Percentiles rank a stretch among this genome's conserved stretches.
Evolutionary conservation across 2,113 vertebrate genomes (phyloP).

Genomic region (Rhombomys opimus): DNA sequence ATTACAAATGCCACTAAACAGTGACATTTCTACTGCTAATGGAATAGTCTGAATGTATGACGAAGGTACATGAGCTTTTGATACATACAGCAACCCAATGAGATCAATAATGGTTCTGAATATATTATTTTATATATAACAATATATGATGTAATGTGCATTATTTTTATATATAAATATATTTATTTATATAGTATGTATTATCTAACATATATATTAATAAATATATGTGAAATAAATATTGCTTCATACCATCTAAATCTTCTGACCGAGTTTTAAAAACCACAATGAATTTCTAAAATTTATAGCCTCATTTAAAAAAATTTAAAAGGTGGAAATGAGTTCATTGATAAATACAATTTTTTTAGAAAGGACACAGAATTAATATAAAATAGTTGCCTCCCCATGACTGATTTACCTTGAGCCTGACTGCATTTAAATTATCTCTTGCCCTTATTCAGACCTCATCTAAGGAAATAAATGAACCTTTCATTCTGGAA

Average conservation of each 20-base stretch:
- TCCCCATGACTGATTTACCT: constrained; percentile 78
- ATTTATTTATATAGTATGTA: neutral
- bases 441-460: constrained; percentile 74
- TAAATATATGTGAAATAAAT: neutral
- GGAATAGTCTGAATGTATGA: constrained; percentile 45
- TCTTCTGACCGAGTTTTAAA: constrained; percentile 59
- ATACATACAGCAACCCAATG: constrained; percentile 46
- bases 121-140: neutral
- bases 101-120: constrained; percentile 35
- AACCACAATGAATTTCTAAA: constrained; percentile 74
- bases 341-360: constrained; percentile 78
- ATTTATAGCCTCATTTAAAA: constrained; percentile 76
- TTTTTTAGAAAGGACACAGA: constrained; percentile 65
- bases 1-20: constrained; percentile 28
- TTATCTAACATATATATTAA: neutral
- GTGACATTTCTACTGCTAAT: constrained; percentile 40
- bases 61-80: constrained; percentile 36
- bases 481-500: constrained; percentile 80
- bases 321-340: constrained; percentile 69
- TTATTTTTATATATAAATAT: neutral
- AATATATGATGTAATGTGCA: neutral
- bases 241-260: neutral
- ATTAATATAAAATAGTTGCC: constrained; percentile 78
- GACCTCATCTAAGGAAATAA: constrained; percentile 77
- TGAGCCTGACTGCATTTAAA: constrained; percentile 75